These are phyloP conservation scores for Phengaris alcon DNA, from an alignment of 2,888 invertebrate species.

Conservation along the genomic window DNA sequence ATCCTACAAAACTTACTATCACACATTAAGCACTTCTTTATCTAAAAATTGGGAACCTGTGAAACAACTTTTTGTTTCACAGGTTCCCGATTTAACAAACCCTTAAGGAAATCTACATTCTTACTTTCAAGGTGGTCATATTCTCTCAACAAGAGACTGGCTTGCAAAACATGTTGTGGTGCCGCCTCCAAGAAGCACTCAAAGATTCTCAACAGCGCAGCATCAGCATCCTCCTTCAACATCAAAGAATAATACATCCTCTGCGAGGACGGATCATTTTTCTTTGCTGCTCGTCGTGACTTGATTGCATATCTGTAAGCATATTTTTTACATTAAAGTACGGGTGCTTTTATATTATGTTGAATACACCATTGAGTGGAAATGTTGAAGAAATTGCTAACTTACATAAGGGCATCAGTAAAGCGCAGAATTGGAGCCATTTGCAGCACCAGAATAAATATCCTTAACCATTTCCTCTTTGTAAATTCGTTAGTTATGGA, in stretches of 20 bases:
- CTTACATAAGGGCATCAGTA: slow-evolving; percentile 79
- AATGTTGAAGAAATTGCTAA: slow-evolving; percentile 17
- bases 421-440: slow-evolving; percentile 86
- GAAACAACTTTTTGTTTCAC: too few relatives aligned
- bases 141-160: slow-evolving; percentile 82
- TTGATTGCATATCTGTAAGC: slow-evolving; percentile 80
- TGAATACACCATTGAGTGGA: not conserved
- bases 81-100: too few relatives aligned
- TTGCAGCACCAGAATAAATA: slow-evolving; percentile 83
- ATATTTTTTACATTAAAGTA: not conserved
- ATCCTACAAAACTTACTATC: too few relatives aligned
- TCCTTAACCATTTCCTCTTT: slow-evolving; percentile 77
- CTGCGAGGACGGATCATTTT: slow-evolving; percentile 79
- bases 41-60: too few relatives aligned
- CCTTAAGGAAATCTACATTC: slow-evolving; percentile 32
- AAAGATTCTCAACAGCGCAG: slow-evolving; percentile 86
- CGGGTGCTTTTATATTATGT: not conserved
- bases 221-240: slow-evolving; percentile 89
- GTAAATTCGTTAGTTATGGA: slow-evolving; percentile 80
- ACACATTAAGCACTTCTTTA: too few relatives aligned
- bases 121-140: slow-evolving; percentile 76
- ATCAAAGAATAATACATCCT: slow-evolving; percentile 84
- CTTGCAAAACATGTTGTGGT: slow-evolving; percentile 88
- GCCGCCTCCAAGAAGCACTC: slow-evolving; percentile 91
- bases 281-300: slow-evolving; percentile 81